Evolutionary conservation across 2,113 vertebrate genomes (phyloP).

Genomic region (Carlito syrichta): DNA sequence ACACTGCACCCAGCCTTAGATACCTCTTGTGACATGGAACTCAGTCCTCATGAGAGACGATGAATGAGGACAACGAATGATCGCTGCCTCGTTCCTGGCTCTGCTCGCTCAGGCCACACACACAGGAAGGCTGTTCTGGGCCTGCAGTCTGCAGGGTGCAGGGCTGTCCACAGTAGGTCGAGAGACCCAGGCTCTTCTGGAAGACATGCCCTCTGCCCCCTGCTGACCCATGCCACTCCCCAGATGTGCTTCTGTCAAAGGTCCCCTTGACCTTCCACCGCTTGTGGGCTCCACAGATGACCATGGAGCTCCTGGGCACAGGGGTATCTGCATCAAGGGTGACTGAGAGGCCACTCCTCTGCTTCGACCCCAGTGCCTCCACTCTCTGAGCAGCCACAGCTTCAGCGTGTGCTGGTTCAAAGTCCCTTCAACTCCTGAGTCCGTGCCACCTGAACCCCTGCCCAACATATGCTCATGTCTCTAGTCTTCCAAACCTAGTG

Average conservation of each 20-base stretch:
- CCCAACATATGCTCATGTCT: not conserved
- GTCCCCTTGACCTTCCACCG: accelerated
- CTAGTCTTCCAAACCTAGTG: not conserved
- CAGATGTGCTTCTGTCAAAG: not conserved
- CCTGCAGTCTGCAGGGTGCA: not conserved
- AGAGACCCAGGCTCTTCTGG: not conserved
- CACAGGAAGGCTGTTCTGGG: not conserved
- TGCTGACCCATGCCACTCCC: not conserved
- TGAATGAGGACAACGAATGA: not conserved
- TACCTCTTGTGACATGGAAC: not conserved
- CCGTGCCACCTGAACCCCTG: not conserved
- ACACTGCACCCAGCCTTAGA: not conserved
- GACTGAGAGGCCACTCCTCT: not conserved
- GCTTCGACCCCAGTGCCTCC: not conserved
- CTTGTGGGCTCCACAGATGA: not conserved
- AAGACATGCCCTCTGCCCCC: not conserved
- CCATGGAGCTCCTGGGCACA: not conserved
- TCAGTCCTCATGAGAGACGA: not conserved
- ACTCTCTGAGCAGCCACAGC: not conserved
- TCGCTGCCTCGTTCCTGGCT: not conserved
- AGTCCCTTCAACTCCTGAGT: not conserved
- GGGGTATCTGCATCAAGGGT: not conserved
- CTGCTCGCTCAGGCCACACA: not conserved
- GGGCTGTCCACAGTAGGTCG: not conserved
- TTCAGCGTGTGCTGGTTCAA: not conserved